Percentiles rank a stretch among this genome's conserved stretches.
Evolutionary conservation across 2,113 vertebrate species (phyloP).

Genomic region (Colinus virginianus): DNA sequence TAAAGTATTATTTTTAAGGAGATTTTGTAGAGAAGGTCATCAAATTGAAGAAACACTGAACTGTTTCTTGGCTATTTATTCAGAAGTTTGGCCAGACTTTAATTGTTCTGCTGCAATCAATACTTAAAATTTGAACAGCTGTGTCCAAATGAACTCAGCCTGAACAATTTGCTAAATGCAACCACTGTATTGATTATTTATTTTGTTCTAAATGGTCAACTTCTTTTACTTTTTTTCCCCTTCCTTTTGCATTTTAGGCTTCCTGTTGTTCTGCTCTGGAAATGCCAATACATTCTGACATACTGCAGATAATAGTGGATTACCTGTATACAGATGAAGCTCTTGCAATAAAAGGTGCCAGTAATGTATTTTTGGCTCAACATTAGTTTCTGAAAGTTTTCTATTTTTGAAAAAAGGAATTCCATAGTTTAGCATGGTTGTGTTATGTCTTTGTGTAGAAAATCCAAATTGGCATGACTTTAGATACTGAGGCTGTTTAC

Average conservation of each 20-base stretch:
- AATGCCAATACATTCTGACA: slow-evolving; percentile 91
- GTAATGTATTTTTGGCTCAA: background rate
- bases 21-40: background rate
- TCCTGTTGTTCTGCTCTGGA: slow-evolving; percentile 90
- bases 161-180: background rate
- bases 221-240: slow-evolving; percentile 4
- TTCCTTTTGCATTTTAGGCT: slow-evolving; percentile 78
- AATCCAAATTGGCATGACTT: background rate
- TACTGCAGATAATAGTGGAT: slow-evolving; percentile 91
- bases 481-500: background rate
- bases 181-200: background rate
- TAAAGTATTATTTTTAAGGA: background rate
- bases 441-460: background rate
- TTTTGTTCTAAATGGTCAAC: background rate
- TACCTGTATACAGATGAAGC: slow-evolving; percentile 96
- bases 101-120: background rate
- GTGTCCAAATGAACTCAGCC: background rate
- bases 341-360: slow-evolving; percentile 87
- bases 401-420: background rate
- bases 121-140: background rate
- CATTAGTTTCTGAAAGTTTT: background rate
- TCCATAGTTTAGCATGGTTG: background rate
- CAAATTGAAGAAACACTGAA: background rate
- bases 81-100: background rate
- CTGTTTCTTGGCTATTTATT: background rate